Base-by-base conservation (phyloP, 2,797 vertebrate species). In the Bradypodion pumilum region DNA sequence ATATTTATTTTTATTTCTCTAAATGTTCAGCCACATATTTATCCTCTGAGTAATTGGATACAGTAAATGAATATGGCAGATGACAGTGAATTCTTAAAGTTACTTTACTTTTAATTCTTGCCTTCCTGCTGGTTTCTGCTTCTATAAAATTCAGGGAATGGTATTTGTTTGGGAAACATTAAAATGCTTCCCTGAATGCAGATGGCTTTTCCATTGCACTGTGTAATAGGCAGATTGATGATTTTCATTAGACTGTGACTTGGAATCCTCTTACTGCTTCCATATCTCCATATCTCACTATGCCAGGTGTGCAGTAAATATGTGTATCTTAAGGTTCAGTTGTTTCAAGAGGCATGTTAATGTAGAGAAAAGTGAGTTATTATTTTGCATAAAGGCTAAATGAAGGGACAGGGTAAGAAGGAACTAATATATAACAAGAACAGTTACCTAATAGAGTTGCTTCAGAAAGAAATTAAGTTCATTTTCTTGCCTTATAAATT, bases 331-430 rank as follows among this genome's bases (percentile, higher is more conserved):
- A 40, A 79, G n/a, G 1, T 5, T 77, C 69, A 70, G n/a, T 62
- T 75, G 32, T 84, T 83, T 84, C 62, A 78, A 82, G 77, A 82
- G 35, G 37, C 42, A 60, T 9, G 5, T 83, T 88, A 80, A 37
- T 63, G 9, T 13, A 23, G 42, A 78, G 63, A 29, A 88, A 62
- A 23, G 15, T 10, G 35, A 65, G 32, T 25, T 9, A 40, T 8
- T 40, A 0, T 63, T 65, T 74, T 44, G 1, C 60, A 66, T 35
- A n/a, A 69, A 59, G 44, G 35, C 13, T 49, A 60, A 60, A 37
- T 63, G 21, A 23, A 6, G 46, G 9, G 32, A n/a, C 8, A 0
- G 0, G 6, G 1, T 73, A 72, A 63, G 59, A 87, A 78, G 62
- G 76, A 32, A 60, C 10, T 32, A 21, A 10, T 44, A 49, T 59